Evolutionary conservation across 2,797 vertebrate genomes (phyloP), one percentile per base, ranked within the genome.

Genomic region (Hyperoplus immaculatus): DNA sequence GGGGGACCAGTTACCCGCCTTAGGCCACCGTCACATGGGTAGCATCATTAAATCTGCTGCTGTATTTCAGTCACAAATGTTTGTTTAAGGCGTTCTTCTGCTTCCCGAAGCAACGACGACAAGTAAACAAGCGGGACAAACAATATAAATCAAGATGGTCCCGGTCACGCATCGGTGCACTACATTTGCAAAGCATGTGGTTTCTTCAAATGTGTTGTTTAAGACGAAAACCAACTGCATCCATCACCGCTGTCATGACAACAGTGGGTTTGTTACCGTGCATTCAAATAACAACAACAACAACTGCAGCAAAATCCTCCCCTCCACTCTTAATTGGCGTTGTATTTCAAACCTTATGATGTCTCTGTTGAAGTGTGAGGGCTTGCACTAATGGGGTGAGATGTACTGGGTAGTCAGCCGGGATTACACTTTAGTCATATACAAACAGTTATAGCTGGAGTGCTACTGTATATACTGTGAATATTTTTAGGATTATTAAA

Each of bases 281-380:
- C 53, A 66, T 72, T 42, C 43, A 69, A 65, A 65, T 66, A 81
- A 74, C 13, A 29, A 29, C 29, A 29, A 29, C 29, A 87, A 82
- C 46, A 81, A 73, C 68, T 42, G 74, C 83, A 80, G 70, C 80
- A 75, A 88, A 77, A 77, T 21, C n/a, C 70, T 68, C 15, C 18
- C 15, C 56, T 78, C 53, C 43, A 42, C 62, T 82, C 46, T 68
- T 90, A 89, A 88, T 89, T 90, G 77, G 68, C 65, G 38, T 60
- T 62, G 59, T 55, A 58, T 69, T 75, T 77, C 67, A 79, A 71
- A 67, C 56, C 39, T n/a, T 29, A 36, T n/a, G 39, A 61, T 43
- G 54, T 75, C 71, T 75, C 78, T 72, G 73, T 49, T 60, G 60
- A 61, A 70, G 62, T 47, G 66, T 47, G 66, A 69, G 67, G 50